phyloP scores from a whole-genome alignment of 2,113 vertebrate genomes.

The Cricetomys ansorgei region DNA sequence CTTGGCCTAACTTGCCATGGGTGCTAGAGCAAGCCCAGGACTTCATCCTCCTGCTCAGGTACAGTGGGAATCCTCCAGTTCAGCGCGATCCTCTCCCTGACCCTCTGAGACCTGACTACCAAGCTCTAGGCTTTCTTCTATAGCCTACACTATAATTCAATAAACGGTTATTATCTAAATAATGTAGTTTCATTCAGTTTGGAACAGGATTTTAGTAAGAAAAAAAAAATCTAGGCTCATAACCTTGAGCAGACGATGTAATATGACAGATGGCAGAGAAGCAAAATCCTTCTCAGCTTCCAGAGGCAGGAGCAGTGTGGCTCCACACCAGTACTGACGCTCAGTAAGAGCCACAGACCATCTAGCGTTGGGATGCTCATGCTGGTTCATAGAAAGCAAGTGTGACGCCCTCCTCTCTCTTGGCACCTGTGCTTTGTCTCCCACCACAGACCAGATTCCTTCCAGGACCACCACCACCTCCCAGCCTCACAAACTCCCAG shows the following conservation, averaged over 20 bases:
- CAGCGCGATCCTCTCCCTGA: not conserved
- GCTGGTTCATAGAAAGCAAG: not conserved
- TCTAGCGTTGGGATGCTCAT: not conserved
- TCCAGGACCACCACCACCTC: not conserved
- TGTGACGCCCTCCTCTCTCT: not conserved
- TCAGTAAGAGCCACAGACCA: not conserved
- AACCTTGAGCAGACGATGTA: not conserved
- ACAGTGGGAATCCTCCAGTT: not conserved
- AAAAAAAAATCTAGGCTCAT: not conserved
- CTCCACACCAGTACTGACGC: not conserved
- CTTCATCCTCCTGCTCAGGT: not conserved
- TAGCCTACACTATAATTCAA: not conserved
- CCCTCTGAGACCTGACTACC: not conserved
- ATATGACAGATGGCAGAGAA: not conserved
- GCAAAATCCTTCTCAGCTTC: not conserved
- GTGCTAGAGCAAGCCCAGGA: not conserved
- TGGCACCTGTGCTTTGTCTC: not conserved
- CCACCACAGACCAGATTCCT: not conserved
- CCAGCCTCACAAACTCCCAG: not conserved
- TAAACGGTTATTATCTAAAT: slow-evolving; percentile 1
- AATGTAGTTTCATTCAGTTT: not conserved
- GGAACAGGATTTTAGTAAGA: not conserved
- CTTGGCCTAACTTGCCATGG: not conserved
- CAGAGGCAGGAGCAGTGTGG: not conserved
- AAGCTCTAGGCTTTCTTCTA: slow-evolving; percentile 15